A percentile compares a stretch with the other conserved stretches of the same genome.
These are phyloP conservation scores for Sminthurinus aureus DNA, from an alignment of 2,888 invertebrate species.

Conservation along the genomic window DNA sequence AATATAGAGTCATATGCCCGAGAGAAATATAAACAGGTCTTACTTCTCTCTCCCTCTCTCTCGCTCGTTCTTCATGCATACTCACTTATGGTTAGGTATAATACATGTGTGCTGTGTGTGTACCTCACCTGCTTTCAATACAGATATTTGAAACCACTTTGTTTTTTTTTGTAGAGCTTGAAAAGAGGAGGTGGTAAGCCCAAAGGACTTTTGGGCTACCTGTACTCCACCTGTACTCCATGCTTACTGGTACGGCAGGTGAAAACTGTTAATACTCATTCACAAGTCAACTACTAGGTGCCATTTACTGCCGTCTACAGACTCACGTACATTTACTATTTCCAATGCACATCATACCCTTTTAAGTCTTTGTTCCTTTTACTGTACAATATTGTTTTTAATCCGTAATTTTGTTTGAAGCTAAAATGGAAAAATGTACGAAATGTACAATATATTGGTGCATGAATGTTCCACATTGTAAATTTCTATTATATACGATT, in stretches of 20 bases:
- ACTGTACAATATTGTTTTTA: background rate
- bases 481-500: too few species aligned
- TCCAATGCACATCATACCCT: background rate
- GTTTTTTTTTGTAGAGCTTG: too few species aligned
- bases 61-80: background rate
- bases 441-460: too few species aligned
- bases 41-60: background rate
- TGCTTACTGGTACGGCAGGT: background rate
- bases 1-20: too few species aligned
- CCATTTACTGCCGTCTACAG: background rate
- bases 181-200: background rate
- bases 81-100: background rate
- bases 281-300: background rate
- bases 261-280: background rate
- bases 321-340: background rate
- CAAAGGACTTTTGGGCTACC: background rate
- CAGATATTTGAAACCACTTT: background rate
- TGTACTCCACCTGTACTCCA: background rate
- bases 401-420: background rate
- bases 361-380: background rate
- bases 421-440: too few species aligned
- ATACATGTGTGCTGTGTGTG: background rate
- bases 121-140: slow-evolving; percentile 11
- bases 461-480: too few species aligned
- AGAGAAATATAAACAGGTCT: too few species aligned